A percentile compares a stretch with the other conserved stretches of the same genome.
phyloP scores from a whole-genome alignment of 2,888 invertebrate species.

The Plebejus anna region DNA sequence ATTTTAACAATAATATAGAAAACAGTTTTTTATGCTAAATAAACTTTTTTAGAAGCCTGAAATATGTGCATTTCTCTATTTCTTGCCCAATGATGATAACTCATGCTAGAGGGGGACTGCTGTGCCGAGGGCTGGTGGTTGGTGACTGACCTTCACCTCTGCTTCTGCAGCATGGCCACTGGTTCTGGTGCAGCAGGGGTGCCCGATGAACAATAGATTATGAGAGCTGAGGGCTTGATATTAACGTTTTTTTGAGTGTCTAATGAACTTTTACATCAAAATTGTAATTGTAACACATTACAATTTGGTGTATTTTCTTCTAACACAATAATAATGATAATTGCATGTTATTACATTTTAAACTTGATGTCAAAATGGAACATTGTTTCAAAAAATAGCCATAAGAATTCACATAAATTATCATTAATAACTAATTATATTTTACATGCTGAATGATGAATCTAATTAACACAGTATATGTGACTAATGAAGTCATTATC shows the following conservation, averaged over 20 bases:
- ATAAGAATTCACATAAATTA: neutral
- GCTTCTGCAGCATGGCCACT: constrained; percentile 44
- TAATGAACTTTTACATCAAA: neutral
- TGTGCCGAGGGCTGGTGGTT: constrained; percentile 36
- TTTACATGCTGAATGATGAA: neutral
- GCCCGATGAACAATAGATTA: constrained; percentile 65
- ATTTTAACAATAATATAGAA: neutral
- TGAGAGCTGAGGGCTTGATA: constrained; percentile 63
- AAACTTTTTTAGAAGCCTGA: neutral
- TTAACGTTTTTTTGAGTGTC: neutral
- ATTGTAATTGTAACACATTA: neutral
- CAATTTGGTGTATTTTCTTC: neutral
- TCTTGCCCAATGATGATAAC: constrained; percentile 62
- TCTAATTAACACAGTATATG: neutral
- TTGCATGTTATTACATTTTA: neutral
- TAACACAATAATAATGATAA: neutral
- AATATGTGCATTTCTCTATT: neutral
- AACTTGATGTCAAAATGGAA: neutral
- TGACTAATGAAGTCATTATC: neutral
- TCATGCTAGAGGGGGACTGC: constrained; percentile 53
- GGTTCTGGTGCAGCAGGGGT: constrained; percentile 41
- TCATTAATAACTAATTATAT: neutral
- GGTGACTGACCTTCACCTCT: constrained; percentile 40
- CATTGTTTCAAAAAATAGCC: neutral
- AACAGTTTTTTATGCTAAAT: neutral